A percentile compares a stretch with the other conserved stretches of the same genome.
These are phyloP conservation scores for Naso thynnoides DNA, from an alignment of 2,797 vertebrate species.

Conservation along the genomic window DNA sequence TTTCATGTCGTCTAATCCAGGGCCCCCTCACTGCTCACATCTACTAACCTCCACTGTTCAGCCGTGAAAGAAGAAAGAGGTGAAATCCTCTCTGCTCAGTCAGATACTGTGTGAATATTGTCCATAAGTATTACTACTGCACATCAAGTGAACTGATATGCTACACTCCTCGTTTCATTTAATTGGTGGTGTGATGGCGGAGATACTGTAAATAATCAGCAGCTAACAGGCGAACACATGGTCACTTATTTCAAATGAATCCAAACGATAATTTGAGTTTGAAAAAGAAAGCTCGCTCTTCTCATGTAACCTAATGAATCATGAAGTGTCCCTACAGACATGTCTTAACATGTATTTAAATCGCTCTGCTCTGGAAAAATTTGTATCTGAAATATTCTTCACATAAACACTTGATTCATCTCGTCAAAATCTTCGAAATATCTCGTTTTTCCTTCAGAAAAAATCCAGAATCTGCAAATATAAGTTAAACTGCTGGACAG, in stretches of 20 bases:
- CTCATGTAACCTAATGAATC: conserved; percentile 19
- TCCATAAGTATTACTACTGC: conserved; percentile 45
- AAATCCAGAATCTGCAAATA: no score
- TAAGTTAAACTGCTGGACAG: no score
- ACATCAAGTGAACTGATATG: background rate
- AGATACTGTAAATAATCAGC: conserved; percentile 65
- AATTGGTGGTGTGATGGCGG: conserved; percentile 25
- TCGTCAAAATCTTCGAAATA: no score
- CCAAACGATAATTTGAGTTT: background rate
- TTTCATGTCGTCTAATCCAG: conserved; percentile 8
- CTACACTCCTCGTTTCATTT: conserved; percentile 26
- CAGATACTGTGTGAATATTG: conserved; percentile 43
- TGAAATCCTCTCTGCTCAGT: conserved; percentile 30
- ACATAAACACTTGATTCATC: no score
- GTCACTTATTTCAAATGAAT: background rate
- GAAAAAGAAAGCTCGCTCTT: background rate
- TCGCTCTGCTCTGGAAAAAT: no score
- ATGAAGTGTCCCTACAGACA: background rate
- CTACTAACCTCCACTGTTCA: conserved; percentile 42
- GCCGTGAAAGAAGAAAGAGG: conserved; percentile 40
- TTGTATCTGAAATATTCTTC: no score
- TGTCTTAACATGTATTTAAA: no score
- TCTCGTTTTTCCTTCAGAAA: no score
- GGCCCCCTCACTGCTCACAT: conserved; percentile 27
- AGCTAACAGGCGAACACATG: conserved; percentile 13